These are phyloP conservation scores for Eclectus roratus DNA, from an alignment of 2,113 vertebrate species.

Conservation along the genomic window DNA sequence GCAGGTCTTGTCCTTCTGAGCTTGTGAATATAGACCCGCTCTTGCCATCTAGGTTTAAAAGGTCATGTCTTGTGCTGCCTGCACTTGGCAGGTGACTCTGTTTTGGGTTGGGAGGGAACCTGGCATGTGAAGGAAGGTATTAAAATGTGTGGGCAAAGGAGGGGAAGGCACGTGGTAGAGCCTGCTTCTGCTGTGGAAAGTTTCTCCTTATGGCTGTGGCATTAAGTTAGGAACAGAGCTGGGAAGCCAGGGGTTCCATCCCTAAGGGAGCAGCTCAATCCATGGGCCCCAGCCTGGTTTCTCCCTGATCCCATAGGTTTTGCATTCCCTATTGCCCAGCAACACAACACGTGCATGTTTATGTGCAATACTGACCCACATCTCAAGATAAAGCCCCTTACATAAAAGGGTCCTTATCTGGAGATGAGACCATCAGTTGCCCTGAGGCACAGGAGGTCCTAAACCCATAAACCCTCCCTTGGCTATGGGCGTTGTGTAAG, in stretches of 20 bases:
- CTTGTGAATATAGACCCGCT: not conserved
- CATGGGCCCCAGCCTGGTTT: not conserved
- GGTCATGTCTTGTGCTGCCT: not conserved
- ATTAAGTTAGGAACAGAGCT: not conserved
- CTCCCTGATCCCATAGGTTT: not conserved
- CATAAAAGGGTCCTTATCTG: not conserved
- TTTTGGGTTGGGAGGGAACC: not conserved
- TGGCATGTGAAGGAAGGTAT: not conserved
- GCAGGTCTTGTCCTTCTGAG: not conserved
- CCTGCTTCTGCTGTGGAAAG: not conserved
- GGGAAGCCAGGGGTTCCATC: not conserved
- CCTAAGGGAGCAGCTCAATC: not conserved
- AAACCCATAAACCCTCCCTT: not conserved
- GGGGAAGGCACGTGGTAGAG: rapidly evolving
- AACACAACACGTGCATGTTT: rapidly evolving
- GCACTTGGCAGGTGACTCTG: not conserved
- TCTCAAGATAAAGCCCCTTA: not conserved
- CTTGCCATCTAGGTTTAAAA: not conserved
- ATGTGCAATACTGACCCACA: not conserved
- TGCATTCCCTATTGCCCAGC: not conserved
- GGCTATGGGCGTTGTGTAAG: not conserved
- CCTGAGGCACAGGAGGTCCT: not conserved
- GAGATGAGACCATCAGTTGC: not conserved
- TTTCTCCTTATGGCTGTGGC: not conserved
- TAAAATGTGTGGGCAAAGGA: not conserved